phyloP scores from a whole-genome alignment of 2,797 vertebrate species.

The Cyprinella venusta region DNA sequence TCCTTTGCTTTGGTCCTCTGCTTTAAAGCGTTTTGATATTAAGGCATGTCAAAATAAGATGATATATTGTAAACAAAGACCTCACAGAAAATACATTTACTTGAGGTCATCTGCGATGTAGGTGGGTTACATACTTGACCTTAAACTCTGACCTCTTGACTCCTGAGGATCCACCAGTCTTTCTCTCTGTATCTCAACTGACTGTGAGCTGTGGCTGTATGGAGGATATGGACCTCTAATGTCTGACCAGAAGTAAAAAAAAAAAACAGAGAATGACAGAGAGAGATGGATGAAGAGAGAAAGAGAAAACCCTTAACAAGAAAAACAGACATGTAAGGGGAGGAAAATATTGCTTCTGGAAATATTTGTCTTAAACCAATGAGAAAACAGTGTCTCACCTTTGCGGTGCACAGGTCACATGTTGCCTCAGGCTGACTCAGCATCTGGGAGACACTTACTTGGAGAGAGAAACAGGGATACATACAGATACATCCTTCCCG shows the following conservation, averaged over 20 bases:
- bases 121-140: conserved; percentile 56
- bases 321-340: conserved; percentile 81
- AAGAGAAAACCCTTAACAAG: conserved; percentile 67
- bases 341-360: conserved; percentile 80
- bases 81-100: conserved; percentile 31
- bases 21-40: conserved; percentile 16
- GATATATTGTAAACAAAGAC: conserved; percentile 34
- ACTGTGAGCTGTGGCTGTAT: conserved; percentile 11
- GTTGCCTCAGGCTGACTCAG: conserved; percentile 75
- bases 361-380: conserved; percentile 78
- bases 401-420: conserved; percentile 77
- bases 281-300: conserved; percentile 36
- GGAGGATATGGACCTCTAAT: conserved; percentile 31
- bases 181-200: conserved; percentile 37
- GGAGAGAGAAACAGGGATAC: conserved; percentile 35
- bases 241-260: conserved; percentile 10
- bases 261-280: neutral
- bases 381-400: conserved; percentile 79
- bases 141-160: conserved; percentile 47
- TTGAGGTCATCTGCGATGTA: conserved; percentile 34
- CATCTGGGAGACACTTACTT: conserved; percentile 66
- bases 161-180: conserved; percentile 37
- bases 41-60: conserved; percentile 36
- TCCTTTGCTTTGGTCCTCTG: neutral
- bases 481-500: conserved; percentile 52